A percentile compares a stretch with the other conserved stretches of the same genome.
Conservation (phyloP, 2,113 vertebrate genomes). For the Macaca nemestrina region DNA sequence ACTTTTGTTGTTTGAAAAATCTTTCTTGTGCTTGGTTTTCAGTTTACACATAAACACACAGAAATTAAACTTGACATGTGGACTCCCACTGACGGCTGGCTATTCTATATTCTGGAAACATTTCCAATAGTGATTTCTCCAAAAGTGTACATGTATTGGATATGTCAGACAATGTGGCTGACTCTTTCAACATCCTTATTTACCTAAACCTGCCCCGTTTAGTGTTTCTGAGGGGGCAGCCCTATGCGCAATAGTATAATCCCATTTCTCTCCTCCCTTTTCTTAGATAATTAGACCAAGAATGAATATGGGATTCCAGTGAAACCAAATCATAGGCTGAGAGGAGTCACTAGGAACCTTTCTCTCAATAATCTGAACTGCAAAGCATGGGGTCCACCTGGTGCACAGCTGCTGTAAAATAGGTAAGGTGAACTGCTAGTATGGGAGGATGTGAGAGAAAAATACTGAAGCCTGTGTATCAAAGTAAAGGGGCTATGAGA, state of each 20-base stretch:
- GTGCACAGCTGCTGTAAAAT: background rate
- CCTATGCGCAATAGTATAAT: background rate
- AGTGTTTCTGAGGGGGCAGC: background rate
- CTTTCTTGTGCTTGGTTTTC: constrained; percentile 45
- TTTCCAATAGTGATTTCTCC: background rate
- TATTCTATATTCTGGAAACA: constrained; percentile 34
- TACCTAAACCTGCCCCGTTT: background rate
- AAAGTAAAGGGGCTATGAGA: background rate
- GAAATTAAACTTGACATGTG: constrained; percentile 59
- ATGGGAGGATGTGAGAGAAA: background rate
- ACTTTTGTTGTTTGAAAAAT: constrained; percentile 55
- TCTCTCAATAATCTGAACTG: background rate
- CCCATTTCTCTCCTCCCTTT: background rate
- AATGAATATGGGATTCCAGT: background rate
- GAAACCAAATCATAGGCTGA: background rate
- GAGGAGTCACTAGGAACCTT: background rate
- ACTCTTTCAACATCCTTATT: background rate
- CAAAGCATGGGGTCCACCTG: background rate
- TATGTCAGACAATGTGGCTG: background rate
- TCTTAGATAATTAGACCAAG: background rate
- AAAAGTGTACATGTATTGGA: background rate
- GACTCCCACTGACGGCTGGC: background rate
- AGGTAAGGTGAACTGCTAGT: background rate
- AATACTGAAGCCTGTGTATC: background rate
- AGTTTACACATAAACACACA: constrained; percentile 24